A percentile compares a stretch with the other conserved stretches of the same genome.
phyloP scores from a whole-genome alignment of 2,888 invertebrate genomes.

The Cataglyphis livida region DNA sequence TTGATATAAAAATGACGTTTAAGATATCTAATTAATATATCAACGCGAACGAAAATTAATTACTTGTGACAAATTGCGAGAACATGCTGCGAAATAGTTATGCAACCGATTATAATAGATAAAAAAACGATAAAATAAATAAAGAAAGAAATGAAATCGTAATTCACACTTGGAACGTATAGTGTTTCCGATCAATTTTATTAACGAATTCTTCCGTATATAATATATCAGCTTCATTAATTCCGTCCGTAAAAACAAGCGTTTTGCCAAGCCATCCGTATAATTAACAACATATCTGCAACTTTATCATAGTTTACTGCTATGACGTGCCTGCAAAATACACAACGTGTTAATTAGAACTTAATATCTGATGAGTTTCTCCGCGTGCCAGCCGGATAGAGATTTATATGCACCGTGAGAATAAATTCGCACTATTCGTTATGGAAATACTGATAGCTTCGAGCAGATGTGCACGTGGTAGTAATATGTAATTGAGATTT shows the following conservation, averaged over 20 bases:
- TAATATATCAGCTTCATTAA: slow-evolving; percentile 23
- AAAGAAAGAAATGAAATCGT: background rate
- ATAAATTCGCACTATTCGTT: slow-evolving; percentile 50
- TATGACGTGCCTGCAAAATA: slow-evolving; percentile 25
- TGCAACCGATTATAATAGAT: background rate
- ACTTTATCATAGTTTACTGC: slow-evolving; percentile 59
- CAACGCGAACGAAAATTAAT: background rate
- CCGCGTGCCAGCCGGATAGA: slow-evolving; percentile 21
- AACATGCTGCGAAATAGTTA: background rate
- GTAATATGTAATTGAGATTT: slow-evolving; percentile 46
- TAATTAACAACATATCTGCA: slow-evolving; percentile 59
- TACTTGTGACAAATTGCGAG: slow-evolving; percentile 1
- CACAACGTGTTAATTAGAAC: slow-evolving; percentile 54
- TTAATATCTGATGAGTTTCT: slow-evolving; percentile 53
- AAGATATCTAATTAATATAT: background rate
- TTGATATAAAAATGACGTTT: background rate
- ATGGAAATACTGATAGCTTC: slow-evolving; percentile 26
- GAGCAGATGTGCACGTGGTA: slow-evolving; percentile 1
- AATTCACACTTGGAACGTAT: background rate
- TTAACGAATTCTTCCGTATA: slow-evolving; percentile 22
- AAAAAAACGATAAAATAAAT: slow-evolving; percentile 7
- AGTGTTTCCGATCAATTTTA: slow-evolving; percentile 14
- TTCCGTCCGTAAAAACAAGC: slow-evolving; percentile 25
- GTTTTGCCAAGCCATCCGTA: slow-evolving; percentile 49
- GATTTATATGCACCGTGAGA: slow-evolving; percentile 33